phyloP scores from a whole-genome alignment of 1,140 invertebrate species.

The Caenorhabditis elegans region DNA sequence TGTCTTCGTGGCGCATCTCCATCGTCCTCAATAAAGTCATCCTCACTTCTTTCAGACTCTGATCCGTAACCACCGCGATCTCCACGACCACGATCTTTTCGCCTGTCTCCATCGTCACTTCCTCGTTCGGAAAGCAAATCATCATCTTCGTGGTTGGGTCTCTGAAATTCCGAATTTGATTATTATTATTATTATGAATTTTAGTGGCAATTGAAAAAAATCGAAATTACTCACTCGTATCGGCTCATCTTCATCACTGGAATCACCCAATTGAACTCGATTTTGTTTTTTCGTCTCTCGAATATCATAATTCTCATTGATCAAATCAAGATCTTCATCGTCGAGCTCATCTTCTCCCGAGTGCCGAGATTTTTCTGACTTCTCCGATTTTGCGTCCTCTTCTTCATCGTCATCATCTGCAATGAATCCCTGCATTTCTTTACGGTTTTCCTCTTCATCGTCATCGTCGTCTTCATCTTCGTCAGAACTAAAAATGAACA shows the following conservation, averaged over 20 bases:
- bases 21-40: conserved; percentile 97
- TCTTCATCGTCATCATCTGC: conserved; percentile 50
- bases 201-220: not conserved
- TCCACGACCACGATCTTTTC: conserved; percentile 48
- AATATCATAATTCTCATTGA: conserved; percentile 95
- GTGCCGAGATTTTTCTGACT: conserved; percentile 28
- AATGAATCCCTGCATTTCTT: conserved; percentile 57
- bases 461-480: conserved; percentile 63
- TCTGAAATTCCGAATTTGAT: not conserved
- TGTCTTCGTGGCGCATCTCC: conserved; percentile 91
- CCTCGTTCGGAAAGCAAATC: not conserved
- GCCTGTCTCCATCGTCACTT: conserved; percentile 26
- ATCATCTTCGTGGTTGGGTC: not conserved
- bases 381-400: conserved; percentile 22
- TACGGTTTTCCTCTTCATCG: conserved; percentile 51
- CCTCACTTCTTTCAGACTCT: conserved; percentile 69
- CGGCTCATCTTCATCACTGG: conserved; percentile 33
- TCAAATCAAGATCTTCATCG: conserved; percentile 95
- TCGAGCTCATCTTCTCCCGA: conserved; percentile 77
- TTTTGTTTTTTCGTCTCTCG: not conserved
- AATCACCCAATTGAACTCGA: conserved; percentile 22
- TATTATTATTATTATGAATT: too few relatives aligned
- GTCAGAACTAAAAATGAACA: conserved; percentile 55
- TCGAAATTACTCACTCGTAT: not conserved
- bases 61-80: conserved; percentile 67